Evolutionary conservation across 2,113 vertebrate genomes (phyloP), one percentile per base, ranked within the genome.

Genomic region (Electrona antarctica): DNA sequence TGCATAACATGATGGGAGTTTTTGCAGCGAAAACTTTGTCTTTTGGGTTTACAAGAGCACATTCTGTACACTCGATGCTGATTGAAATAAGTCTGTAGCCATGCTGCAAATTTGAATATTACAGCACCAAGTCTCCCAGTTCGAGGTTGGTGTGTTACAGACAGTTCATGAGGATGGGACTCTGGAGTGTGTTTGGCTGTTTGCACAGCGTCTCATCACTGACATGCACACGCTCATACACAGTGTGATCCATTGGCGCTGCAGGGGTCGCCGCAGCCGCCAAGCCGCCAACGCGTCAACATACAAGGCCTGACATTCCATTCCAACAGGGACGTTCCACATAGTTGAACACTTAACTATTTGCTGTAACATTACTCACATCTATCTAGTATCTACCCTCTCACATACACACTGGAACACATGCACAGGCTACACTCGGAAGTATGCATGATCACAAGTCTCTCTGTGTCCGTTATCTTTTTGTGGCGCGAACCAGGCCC

Each of bases 241-340:
- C 33, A 41, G 33, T 41, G 33, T 41, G 33, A 41, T 41, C 33
- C 33, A 6, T 1, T 56, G 54, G 5, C 9, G 11, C 33, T 64
- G 51, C 55, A 29, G 63, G 71, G 58, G 29, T 70, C 64, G 48
- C 47, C 14, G 50, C 54, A 68, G 50, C 68, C 65, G 73, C 63
- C 71, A 60, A 68, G 50, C 68, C 65, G 73, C 63, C 71, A 60
- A 51, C 8, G 3, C 65, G 70, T 80, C 68, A 63, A 33, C 69
- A 81, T 74, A 64, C 54, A 71, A 70, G 21, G 60, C 70, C 69
- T 68, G 54, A 64, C 64, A 65, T 81, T 71, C 63, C 70, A 71
- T 52, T 77, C 61, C 64, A 72, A 48, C 51, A n/a, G 49, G 60
- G 64, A 66, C 68, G 50, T 14, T 69, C 47, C 61, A 58, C 70